A percentile compares a stretch with the other conserved stretches of the same genome.
Evolutionary conservation across 2,113 vertebrate genomes (phyloP).

Genomic region (Manacus vitellinus): DNA sequence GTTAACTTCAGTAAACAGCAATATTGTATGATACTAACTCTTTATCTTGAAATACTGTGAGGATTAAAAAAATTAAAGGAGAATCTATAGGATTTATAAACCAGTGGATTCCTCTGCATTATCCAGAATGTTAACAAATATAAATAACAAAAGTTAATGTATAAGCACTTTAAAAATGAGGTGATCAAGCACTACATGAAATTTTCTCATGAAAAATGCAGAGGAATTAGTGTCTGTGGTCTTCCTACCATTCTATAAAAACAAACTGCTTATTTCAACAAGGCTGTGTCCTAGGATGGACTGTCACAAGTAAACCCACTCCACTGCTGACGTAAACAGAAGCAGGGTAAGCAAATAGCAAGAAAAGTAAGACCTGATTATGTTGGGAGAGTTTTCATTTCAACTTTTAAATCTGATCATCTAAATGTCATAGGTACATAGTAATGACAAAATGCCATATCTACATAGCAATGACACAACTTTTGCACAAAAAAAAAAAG

Average conservation of each 20-base stretch:
- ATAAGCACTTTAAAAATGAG: background rate
- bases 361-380: background rate
- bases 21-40: rapidly evolving
- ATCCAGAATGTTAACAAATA: background rate
- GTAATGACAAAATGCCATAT: background rate
- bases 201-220: background rate
- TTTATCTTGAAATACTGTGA: background rate
- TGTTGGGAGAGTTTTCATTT: background rate
- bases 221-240: background rate
- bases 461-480: background rate
- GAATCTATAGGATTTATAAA: background rate
- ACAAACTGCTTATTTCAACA: background rate
- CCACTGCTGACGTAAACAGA: background rate
- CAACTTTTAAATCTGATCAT: background rate
- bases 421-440: background rate
- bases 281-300: background rate
- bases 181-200: background rate
- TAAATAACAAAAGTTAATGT: background rate
- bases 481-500: background rate
- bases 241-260: background rate
- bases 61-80: background rate
- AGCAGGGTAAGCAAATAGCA: background rate
- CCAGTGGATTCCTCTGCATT: background rate
- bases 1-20: background rate
- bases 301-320: background rate